These are phyloP conservation scores for Avahi laniger DNA, from an alignment of 2,797 vertebrate species.

Conservation along the genomic window DNA sequence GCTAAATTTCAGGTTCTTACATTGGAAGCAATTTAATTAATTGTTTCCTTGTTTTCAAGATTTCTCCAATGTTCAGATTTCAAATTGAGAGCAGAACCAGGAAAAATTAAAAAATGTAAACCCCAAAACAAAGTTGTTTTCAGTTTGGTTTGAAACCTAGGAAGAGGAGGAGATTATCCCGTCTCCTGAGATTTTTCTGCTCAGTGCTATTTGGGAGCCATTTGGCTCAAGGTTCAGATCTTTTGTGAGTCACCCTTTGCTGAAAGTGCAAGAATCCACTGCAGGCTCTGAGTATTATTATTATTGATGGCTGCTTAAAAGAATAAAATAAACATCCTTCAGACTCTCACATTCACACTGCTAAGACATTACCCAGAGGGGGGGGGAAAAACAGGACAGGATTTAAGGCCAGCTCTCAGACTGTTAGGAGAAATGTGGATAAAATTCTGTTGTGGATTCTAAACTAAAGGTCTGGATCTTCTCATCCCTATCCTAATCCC, in stretches of 20 bases:
- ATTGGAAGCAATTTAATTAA: background rate
- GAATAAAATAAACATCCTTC: slow-evolving; percentile 16
- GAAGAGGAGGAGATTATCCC: background rate
- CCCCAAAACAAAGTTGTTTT: background rate
- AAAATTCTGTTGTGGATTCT: background rate
- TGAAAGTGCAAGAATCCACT: background rate
- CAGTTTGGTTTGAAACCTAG: background rate
- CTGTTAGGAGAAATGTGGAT: background rate
- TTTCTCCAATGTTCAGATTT: background rate
- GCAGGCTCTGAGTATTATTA: background rate
- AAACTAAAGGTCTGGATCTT: background rate
- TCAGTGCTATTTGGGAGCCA: background rate
- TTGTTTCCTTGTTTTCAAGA: background rate
- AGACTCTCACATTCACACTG: background rate
- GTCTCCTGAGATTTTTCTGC: background rate
- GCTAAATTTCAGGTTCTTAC: background rate
- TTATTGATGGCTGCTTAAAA: slow-evolving; percentile 7
- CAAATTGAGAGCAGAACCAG: background rate
- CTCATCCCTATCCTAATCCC: background rate
- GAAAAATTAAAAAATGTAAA: background rate
- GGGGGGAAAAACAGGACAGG: background rate
- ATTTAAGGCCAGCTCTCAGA: background rate
- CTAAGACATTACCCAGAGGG: background rate
- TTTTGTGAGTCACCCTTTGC: background rate
- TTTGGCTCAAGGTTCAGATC: background rate